Base-by-base conservation (phyloP, 2,113 vertebrate genomes). In the Pagrus major region DNA sequence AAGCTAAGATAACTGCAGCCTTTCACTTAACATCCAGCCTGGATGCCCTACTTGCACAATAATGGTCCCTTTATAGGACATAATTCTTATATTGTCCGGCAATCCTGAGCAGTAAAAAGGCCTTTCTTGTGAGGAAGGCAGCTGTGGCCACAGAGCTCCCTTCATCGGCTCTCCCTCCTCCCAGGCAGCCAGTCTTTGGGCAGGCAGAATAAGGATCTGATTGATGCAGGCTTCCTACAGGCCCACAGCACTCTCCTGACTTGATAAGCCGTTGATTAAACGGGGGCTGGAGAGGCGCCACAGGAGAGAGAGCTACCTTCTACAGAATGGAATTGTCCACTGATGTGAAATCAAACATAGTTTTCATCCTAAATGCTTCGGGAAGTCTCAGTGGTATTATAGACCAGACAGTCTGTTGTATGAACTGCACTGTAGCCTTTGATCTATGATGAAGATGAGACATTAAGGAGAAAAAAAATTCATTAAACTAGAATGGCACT, bases 191-290 rank as follows among this genome's bases (percentile, higher is more conserved):
- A 86, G 79, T 88, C 82, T 89, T 82, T 80, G 80, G 76, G 80
- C 76, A 67, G 71, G 72, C 74, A 85, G 93, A 92, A 93, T 85
- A 88, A 90, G 88, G 83, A 64, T 84, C 89, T 93, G 92, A 94
- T 93, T 94, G 91, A 90, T 92, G 84, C 10, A 37, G 71, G 70
- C 88, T 86, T 86, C 63, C 74, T 84, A 60, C 60, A 69, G 85
- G 78, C 88, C 76, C 71, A 54, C 71, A 59, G 81, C 81, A n/a
- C 79, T 83, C 65, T 66, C 88, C 78, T 78, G 76, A 89, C 90
- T 87, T 90, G 79, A 90, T 91, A 85, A 89, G 87, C 74, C 81
- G 71, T 89, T 92, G 93, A 94, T 92, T 83, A 91, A 92, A 87
- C 3, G 46, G n/a, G 66, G 54, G 69, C 69, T 69, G 76, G 69